A percentile compares a stretch with the other conserved stretches of the same genome.
phyloP scores from a whole-genome alignment of 2,888 invertebrate species.

The Tetropium fuscum region DNA sequence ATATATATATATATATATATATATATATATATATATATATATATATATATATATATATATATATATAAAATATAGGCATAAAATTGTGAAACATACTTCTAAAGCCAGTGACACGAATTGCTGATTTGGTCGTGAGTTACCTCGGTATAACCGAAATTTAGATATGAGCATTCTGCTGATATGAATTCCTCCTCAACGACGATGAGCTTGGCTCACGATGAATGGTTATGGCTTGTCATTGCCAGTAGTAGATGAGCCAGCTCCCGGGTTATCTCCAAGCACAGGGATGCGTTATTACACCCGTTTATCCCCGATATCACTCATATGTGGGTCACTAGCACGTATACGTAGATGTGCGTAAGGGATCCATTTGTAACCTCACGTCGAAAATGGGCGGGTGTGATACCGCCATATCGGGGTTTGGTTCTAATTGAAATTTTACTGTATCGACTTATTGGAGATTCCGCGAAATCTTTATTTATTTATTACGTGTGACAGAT shows the following conservation, averaged over 20 bases:
- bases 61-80: no score
- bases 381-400: conserved; percentile 14
- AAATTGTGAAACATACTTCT: no score
- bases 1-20: no score
- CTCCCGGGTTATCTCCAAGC: conserved; percentile 46
- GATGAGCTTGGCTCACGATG: conserved; percentile 46
- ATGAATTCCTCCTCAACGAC: conserved; percentile 49
- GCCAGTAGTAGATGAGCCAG: conserved; percentile 49
- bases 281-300: conserved; percentile 36
- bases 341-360: conserved; percentile 23
- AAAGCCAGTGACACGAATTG: conserved; percentile 17
- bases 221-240: conserved; percentile 54
- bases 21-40: no score
- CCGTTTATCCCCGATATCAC: conserved; percentile 20
- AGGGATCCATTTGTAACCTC: conserved; percentile 12
- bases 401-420: not conserved
- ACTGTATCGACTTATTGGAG: not conserved
- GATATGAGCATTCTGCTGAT: conserved; percentile 52
- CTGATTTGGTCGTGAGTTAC: conserved; percentile 28
- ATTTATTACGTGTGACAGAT: no score
- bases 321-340: conserved; percentile 33
- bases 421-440: conserved; percentile 6
- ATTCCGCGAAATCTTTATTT: no score
- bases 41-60: no score
- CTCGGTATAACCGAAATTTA: conserved; percentile 49